These are phyloP conservation scores for Apis dorsata DNA, from an alignment of 1,140 invertebrate genomes.

Conservation along the genomic window DNA sequence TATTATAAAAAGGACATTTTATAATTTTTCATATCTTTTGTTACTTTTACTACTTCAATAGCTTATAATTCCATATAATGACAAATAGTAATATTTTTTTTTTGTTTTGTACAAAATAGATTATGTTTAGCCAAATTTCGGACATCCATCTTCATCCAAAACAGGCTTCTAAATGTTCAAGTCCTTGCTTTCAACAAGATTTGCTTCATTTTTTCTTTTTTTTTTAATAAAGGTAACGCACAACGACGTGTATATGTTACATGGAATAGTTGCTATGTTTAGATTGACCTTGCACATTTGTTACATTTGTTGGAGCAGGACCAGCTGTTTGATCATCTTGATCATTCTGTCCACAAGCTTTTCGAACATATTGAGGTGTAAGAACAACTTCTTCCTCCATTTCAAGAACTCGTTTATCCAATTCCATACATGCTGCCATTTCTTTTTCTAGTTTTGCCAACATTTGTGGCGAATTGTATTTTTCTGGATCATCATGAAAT, in stretches of 20 bases:
- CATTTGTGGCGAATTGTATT: conserved; percentile 94
- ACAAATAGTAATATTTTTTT: conserved; percentile 4
- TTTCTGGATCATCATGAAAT: conserved; percentile 97
- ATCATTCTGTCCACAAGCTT: conserved; percentile 83
- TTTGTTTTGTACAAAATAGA: conserved; percentile 42
- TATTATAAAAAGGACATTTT: neutral
- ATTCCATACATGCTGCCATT: conserved; percentile 91
- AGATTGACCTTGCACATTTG: conserved; percentile 74
- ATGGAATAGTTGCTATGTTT: conserved; percentile 78
- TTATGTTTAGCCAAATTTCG: conserved; percentile 2
- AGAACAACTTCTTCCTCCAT: conserved; percentile 97
- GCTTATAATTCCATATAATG: neutral
- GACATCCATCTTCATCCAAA: conserved; percentile 40
- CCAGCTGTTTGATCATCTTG: conserved; percentile 83
- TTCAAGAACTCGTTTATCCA: conserved; percentile 91
- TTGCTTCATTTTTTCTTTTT: conserved; percentile 54
- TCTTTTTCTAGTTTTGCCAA: conserved; percentile 92
- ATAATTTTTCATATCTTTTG: conserved; percentile 4
- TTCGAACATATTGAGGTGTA: conserved; percentile 92
- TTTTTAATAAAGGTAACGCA: conserved; percentile 71
- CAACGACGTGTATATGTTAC: conserved; percentile 73
- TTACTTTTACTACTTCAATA: neutral
- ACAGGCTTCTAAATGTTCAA: conserved; percentile 55
- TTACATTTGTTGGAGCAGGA: conserved; percentile 80
- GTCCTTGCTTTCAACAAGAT: conserved; percentile 61